Evolutionary conservation across 2,113 vertebrate genomes (phyloP).

Genomic region (Xenopus borealis): DNA sequence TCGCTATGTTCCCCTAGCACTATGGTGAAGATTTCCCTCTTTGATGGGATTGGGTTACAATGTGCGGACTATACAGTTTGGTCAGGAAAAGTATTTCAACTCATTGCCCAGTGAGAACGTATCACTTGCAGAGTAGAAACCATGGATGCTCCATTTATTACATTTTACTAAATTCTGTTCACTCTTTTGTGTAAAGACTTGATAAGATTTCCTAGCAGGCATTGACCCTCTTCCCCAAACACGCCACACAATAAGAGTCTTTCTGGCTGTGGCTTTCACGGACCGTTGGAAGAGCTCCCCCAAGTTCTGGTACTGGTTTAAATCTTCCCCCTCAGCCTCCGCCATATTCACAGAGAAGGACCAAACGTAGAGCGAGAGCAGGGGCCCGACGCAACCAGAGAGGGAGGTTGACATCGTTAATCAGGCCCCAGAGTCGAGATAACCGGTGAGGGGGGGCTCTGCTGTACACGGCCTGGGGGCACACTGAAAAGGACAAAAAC

Average conservation of each 20-base stretch:
- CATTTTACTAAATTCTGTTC: too few species aligned
- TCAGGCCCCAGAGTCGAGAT: slow-evolving; percentile 31
- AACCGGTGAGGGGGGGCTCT: slow-evolving; percentile 29
- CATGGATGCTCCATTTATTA: too few species aligned
- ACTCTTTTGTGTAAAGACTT: too few species aligned
- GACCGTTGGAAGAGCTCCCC: slow-evolving; percentile 39
- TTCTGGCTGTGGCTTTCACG: slow-evolving; percentile 17
- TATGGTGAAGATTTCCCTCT: too few species aligned
- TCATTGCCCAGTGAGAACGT: too few species aligned
- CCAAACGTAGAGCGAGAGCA: slow-evolving; percentile 30
- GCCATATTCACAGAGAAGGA: slow-evolving; percentile 36
- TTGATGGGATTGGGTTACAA: too few species aligned
- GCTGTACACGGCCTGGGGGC: slow-evolving; percentile 14
- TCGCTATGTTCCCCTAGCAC: too few species aligned
- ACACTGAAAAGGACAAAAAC: background rate
- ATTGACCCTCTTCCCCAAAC: background rate
- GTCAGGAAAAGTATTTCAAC: too few species aligned
- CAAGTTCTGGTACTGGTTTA: slow-evolving; percentile 27
- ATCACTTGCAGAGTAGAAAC: too few species aligned
- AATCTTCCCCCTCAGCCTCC: slow-evolving; percentile 34
- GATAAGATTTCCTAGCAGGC: too few species aligned
- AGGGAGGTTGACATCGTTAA: slow-evolving; percentile 32
- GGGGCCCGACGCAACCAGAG: slow-evolving; percentile 19
- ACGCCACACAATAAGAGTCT: slow-evolving; percentile 4
- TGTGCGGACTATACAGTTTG: too few species aligned